A percentile compares a stretch with the other conserved stretches of the same genome.
Evolutionary conservation across 2,797 vertebrate genomes (phyloP).

Genomic region (Acridotheres tristis): DNA sequence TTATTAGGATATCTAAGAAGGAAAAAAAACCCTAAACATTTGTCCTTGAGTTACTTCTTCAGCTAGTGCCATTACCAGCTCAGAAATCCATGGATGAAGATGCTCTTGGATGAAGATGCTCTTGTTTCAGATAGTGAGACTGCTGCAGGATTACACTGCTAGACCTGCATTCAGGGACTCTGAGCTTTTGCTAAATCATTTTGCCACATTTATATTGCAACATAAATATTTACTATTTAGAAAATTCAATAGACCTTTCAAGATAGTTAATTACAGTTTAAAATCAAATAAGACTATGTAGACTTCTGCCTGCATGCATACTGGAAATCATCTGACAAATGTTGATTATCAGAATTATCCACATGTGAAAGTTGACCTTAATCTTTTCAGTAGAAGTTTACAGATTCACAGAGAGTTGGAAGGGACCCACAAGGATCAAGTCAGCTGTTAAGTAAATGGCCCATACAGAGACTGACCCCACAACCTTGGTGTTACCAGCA

Average conservation of each 20-base stretch:
- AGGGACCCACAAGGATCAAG: neutral
- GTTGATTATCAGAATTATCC: neutral
- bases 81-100: neutral
- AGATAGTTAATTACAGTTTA: neutral
- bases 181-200: neutral
- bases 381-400: neutral
- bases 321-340: neutral
- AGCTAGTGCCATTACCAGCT: neutral
- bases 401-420: neutral
- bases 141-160: neutral
- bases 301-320: neutral
- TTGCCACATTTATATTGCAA: neutral
- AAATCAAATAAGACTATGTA: neutral
- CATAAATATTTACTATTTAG: neutral
- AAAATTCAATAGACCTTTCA: neutral
- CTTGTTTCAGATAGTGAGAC: neutral
- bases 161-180: neutral
- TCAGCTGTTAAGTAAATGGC: neutral
- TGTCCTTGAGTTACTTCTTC: neutral
- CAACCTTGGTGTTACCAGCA: neutral
- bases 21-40: neutral
- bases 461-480: too few species aligned
- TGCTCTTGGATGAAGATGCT: neutral
- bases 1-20: rapidly evolving
- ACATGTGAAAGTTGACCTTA: neutral